Evolutionary conservation across 2,113 vertebrate species (phyloP), one percentile per base, ranked within the genome.

Genomic region (Chaenogobius annularis): DNA sequence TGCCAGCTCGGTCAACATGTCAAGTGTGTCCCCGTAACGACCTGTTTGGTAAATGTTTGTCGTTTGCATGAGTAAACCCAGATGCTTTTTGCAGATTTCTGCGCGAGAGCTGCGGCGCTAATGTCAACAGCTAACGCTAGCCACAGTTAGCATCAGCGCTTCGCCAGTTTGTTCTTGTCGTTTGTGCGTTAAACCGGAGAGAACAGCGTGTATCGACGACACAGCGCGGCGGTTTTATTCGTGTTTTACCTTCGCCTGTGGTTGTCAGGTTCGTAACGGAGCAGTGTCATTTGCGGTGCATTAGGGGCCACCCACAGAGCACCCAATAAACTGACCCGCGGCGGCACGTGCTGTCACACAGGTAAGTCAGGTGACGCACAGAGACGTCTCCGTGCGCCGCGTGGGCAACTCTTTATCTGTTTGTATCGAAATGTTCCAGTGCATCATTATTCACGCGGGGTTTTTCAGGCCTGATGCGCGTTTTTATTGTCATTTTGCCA

Each of bases 101-200:
- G 68, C 46, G 68, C 63, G 46, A 50, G 35, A 68, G 58, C 20
- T 7, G 1, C 26, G 66, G 11, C 70, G 81, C 81, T 89, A 88
- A 84, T 77, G 83, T 84, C 82, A 83, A 88, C 80, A 87, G 86
- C 82, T 87, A 87, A 74, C 75, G 74, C 68, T 47, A 79, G 83
- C 74, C 77, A 62, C 3, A 26, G 73, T 47, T 86, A 87, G 85
- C 85, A 19, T 23, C 23, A 58, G 1, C 61, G 55, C 68, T 68
- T 70, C 80, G 66, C 70, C 74, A 64, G 71, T 77, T 68, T 22
- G 65, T 62, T 35, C 76, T 54, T 20, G 54, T 31, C 43, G 20
- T 11, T 22, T 69, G 48, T 5, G 74, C 68, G 12, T 72, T 20
- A 35, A 62, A 13, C 26, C 1, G 17, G 6, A 48, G 20, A 26